A percentile compares a stretch with the other conserved stretches of the same genome.
phyloP scores from a whole-genome alignment of 2,888 invertebrate genomes.

The Poecilus cupreus region DNA sequence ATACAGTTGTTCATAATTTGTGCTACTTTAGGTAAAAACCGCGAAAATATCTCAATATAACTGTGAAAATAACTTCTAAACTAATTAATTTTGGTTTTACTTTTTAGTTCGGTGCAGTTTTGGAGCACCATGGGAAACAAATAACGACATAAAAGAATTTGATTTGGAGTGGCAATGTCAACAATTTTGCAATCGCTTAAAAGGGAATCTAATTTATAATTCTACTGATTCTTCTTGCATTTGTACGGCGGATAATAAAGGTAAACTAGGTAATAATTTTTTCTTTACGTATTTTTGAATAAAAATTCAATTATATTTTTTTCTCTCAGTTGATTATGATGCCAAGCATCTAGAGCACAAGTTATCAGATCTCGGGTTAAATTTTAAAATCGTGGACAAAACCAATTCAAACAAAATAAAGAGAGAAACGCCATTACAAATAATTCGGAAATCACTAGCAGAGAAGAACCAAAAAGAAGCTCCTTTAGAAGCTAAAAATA shows the following conservation, averaged over 20 bases:
- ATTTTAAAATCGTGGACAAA: slow-evolving; percentile 2
- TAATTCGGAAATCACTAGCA: not conserved
- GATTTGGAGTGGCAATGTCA: slow-evolving; percentile 29
- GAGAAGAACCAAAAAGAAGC: not conserved
- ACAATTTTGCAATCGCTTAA: not conserved
- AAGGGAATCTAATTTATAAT: not conserved
- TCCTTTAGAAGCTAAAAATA: not conserved
- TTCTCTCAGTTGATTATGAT: not conserved
- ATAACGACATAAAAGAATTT: not conserved
- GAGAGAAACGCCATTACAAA: not conserved
- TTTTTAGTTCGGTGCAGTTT: not conserved
- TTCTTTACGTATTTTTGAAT: not conserved
- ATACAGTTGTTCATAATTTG: slow-evolving; percentile 4
- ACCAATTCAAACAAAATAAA: not conserved
- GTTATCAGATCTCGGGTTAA: not conserved
- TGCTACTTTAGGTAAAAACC: slow-evolving; percentile 15
- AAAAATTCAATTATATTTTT: too few species aligned
- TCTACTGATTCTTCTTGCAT: not conserved
- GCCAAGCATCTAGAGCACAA: not conserved
- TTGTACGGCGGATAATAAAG: not conserved
- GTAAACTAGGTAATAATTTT: not conserved
- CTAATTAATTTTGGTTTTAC: not conserved
- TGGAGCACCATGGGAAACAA: not conserved
- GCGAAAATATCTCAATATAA: not conserved
- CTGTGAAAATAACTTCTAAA: not conserved